Percentiles rank a stretch among this genome's conserved stretches.
These are phyloP conservation scores for Danio rerio DNA, from an alignment of 2,113 vertebrate species.

Conservation along the genomic window GRCz12tu NC_133184.1:27844001-27844500, in stretches of 20 bases:
- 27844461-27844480: conserved; percentile 14
- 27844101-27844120: no score
- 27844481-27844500: conserved; percentile 49
- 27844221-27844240: conserved; percentile 37
- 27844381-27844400: conserved; percentile 43
- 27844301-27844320: conserved; percentile 15
- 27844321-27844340: conserved; percentile 45
- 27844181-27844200: background rate
- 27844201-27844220: conserved; percentile 29
- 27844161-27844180: no score
- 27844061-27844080: no score
- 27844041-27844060: no score
- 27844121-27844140: no score
- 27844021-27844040: no score
- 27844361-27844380: conserved; percentile 36
- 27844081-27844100: no score
- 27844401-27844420: conserved; percentile 42
- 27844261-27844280: background rate
- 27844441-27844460: conserved; percentile 42
- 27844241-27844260: conserved; percentile 17
- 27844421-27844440: conserved; percentile 1
- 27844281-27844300: conserved; percentile 15
- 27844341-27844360: conserved; percentile 33
- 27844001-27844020: no score
- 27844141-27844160: no score